phyloP scores from a whole-genome alignment of 2,797 vertebrate species.

The Forpus xanthops region DNA sequence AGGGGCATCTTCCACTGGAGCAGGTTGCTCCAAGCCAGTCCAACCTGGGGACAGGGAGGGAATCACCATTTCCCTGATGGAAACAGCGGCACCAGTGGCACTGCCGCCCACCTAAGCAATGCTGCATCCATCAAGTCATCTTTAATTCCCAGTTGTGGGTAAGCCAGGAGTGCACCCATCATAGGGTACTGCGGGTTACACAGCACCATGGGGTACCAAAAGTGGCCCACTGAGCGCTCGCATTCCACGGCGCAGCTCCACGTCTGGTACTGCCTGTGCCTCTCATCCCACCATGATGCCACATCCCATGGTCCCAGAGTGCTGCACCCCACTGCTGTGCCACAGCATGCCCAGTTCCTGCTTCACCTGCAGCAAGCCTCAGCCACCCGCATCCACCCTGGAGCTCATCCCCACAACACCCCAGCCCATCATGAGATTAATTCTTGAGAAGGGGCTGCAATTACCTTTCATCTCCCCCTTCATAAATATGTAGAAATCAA shows the following conservation, averaged over 20 bases:
- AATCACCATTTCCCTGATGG: fast-evolving
- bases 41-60: background rate
- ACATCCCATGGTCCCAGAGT: fast-evolving
- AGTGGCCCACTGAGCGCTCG: no score
- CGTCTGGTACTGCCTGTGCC: background rate
- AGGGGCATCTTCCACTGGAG: background rate
- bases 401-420: background rate
- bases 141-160: background rate
- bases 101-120: background rate
- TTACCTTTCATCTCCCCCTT: background rate
- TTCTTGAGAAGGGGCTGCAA: background rate
- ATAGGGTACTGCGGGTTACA: no score
- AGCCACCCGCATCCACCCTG: background rate
- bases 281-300: background rate
- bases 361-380: background rate
- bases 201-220: no score
- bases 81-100: fast-evolving
- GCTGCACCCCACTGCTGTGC: fast-evolving
- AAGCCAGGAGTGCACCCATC: no score
- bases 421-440: background rate
- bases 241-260: no score
- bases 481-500: background rate
- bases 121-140: background rate
- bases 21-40: background rate
- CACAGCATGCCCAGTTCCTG: fast-evolving